Percentiles rank a stretch among this genome's conserved stretches.
Conservation (phyloP, 1,140 invertebrate genomes). For the Rhopalosiphum padi region DNA sequence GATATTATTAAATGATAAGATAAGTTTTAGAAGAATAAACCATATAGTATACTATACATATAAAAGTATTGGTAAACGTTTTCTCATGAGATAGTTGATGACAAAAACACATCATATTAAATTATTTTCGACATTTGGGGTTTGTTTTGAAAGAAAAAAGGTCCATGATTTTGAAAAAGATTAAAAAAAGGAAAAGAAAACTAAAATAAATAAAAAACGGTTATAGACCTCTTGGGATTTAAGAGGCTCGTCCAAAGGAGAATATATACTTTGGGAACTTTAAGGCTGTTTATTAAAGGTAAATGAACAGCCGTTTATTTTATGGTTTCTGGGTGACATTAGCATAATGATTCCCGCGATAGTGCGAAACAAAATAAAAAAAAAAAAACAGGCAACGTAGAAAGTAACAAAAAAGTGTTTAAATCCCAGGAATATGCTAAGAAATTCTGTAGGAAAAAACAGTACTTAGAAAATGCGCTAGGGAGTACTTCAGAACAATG, state of each 20-base stretch:
- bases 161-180: conserved; percentile 53
- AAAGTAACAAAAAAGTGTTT: conserved; percentile 56
- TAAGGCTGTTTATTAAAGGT: conserved; percentile 58
- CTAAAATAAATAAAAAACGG: conserved; percentile 52
- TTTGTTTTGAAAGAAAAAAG: conserved; percentile 7
- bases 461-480: conserved; percentile 45
- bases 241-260: conserved; percentile 56
- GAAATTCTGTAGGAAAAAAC: conserved; percentile 54
- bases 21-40: background rate
- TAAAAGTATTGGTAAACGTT: background rate
- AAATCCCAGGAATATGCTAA: conserved; percentile 57
- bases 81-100: background rate
- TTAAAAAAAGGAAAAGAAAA: conserved; percentile 43
- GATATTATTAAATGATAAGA: conserved; percentile 9
- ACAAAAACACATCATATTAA: conserved; percentile 32
- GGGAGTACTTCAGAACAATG: conserved; percentile 52
- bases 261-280: conserved; percentile 55
- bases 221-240: conserved; percentile 58
- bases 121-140: conserved; percentile 37
- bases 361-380: conserved; percentile 46
- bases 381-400: conserved; percentile 50
- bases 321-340: conserved; percentile 58
- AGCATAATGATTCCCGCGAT: conserved; percentile 58
- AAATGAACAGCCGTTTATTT: conserved; percentile 58
- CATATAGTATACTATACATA: background rate